These are phyloP conservation scores for Eidolon dupreanum DNA, from an alignment of 2,797 vertebrate species.

Conservation along the genomic window DNA sequence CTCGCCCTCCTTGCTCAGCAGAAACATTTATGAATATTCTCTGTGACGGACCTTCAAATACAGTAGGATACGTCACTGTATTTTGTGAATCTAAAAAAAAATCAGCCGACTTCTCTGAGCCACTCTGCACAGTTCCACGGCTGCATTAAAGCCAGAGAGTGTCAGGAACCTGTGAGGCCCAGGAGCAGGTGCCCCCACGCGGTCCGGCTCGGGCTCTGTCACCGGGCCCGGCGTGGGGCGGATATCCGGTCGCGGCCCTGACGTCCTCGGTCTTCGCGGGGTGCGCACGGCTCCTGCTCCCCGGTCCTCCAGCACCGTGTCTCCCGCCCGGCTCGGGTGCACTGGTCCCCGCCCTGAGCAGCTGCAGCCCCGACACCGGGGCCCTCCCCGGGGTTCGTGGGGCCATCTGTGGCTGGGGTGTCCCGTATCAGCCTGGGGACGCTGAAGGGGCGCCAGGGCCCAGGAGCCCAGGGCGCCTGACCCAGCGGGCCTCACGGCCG, in stretches of 20 bases:
- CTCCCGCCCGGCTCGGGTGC: too few species aligned
- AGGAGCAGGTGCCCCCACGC: too few species aligned
- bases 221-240: too few species aligned
- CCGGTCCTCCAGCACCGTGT: too few species aligned
- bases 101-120: neutral
- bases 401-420: accelerated
- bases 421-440: neutral
- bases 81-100: neutral
- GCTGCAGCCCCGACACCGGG: neutral
- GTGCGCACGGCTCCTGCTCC: too few species aligned
- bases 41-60: neutral
- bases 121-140: neutral
- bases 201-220: too few species aligned
- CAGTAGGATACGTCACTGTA: neutral
- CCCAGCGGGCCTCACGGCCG: neutral
- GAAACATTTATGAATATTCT: neutral
- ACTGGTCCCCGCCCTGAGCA: neutral
- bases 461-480: neutral
- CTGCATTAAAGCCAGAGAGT: neutral
- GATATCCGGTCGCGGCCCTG: too few species aligned
- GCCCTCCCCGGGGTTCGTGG: too few species aligned
- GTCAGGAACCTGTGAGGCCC: neutral
- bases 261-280: too few species aligned
- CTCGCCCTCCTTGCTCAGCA: neutral
- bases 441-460: neutral